Evolutionary conservation across 1,140 invertebrate species (phyloP), one percentile per base, ranked within the genome.

Genomic region (Paralvinella palmiformis): DNA sequence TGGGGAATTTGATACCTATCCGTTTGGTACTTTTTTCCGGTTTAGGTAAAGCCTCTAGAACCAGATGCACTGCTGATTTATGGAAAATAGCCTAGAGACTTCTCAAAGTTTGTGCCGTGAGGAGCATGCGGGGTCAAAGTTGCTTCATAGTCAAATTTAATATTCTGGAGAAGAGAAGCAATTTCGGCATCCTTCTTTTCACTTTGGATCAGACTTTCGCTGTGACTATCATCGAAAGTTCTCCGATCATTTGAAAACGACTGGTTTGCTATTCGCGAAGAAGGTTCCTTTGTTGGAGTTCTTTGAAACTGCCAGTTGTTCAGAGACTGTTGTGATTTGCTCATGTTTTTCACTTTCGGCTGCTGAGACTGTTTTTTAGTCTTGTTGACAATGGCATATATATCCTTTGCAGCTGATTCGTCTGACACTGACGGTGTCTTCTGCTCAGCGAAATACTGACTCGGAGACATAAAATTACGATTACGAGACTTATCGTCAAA

Each of bases 111-210:
- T 20, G 55, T 57, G n/a, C n/a, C n/a, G n/a, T n/a, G n/a, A 3
- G 22, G 27, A 20, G 27, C 33, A 32, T 27, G 31, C 31, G 48
- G 27, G 20, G 55, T 15, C 55, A 57, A 15, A 2, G 27, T 57
- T 13, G 55, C 22, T 27, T 57, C 55, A 10, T 63, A 24, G 17
- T 63, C 50, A 6, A 37, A 31, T 27, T 63, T 50, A 15, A 63
- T 33, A 29, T 63, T 55, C 1, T 31, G 62, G 17, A 63, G 20
- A 29, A 63, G 29, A 31, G 50, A 24, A 3, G 62, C 62, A 17
- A 63, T 63, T 32, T 63, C 62, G 13, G 62, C 62, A 2, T 63
- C 62, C 33, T 63, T 63, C 53, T 63, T 63, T 45, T 45, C 17
- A 20, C 41, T 48, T 45, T 32, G 22, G 20, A 62, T 7, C 44